Percentiles rank a stretch among this genome's conserved stretches.
Conservation (phyloP, 2,888 invertebrate species). For the Helobdella robusta region DNA sequence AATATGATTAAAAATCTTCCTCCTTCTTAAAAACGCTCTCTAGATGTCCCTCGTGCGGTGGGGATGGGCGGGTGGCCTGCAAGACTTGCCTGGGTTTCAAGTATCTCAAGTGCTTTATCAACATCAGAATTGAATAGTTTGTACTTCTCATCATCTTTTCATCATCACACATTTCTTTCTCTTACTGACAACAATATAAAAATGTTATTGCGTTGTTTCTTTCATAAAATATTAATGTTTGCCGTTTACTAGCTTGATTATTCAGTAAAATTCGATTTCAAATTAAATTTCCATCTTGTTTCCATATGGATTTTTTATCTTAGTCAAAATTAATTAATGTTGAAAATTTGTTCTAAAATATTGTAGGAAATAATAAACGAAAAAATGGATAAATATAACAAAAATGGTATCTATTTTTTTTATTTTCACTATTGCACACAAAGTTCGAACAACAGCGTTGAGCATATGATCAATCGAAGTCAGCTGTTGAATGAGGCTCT, state of each 20-base stretch:
- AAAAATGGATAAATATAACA: no score
- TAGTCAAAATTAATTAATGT: no score
- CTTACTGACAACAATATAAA: not conserved
- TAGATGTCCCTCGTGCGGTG: slow-evolving; percentile 42
- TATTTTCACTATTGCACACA: no score
- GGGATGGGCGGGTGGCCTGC: slow-evolving; percentile 43
- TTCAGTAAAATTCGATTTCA: no score
- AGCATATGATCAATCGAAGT: slow-evolving; percentile 41
- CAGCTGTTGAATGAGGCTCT: slow-evolving; percentile 43
- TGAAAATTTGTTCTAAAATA: no score
- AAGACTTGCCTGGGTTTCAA: slow-evolving; percentile 41
- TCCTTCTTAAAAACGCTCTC: not conserved
- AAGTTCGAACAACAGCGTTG: slow-evolving; percentile 32
- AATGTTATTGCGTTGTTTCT: not conserved
- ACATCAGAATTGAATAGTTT: slow-evolving; percentile 36
- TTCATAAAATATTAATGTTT: not conserved
- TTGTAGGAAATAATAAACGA: no score
- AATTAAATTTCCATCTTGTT: no score
- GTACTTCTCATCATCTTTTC: not conserved
- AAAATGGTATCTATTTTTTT: no score
- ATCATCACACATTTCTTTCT: not conserved
- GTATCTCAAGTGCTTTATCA: slow-evolving; percentile 44
- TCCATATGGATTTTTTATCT: no score
- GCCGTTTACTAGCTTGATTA: no score
- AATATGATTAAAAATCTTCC: no score